Evolutionary conservation across 2,113 vertebrate species (phyloP).

Genomic region (Anoura caudifer): DNA sequence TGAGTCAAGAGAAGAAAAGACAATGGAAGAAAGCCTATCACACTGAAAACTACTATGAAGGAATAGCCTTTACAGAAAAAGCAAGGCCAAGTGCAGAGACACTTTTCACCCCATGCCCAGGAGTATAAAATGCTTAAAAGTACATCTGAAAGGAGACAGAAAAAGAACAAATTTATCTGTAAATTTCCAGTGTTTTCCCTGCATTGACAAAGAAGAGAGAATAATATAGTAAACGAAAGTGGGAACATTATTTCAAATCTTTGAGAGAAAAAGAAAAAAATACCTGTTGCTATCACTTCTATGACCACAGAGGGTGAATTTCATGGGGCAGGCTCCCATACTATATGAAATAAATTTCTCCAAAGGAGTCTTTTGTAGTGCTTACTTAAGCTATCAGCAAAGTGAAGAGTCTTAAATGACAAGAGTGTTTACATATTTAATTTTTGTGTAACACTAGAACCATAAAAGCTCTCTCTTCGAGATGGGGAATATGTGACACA

Average conservation of each 20-base stretch:
- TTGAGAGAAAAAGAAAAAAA: background rate
- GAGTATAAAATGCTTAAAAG: background rate
- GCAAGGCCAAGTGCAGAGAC: background rate
- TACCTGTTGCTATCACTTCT: conserved; percentile 30
- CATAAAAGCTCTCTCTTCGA: conserved; percentile 61
- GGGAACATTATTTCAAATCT: conserved; percentile 5
- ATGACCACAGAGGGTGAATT: conserved; percentile 36
- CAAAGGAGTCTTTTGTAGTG: conserved; percentile 60
- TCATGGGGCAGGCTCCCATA: conserved; percentile 23
- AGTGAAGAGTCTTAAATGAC: conserved; percentile 71
- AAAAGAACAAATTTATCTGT: background rate
- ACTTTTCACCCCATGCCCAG: background rate
- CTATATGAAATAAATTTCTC: conserved; percentile 66
- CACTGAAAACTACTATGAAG: background rate
- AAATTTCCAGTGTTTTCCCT: background rate
- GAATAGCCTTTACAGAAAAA: background rate
- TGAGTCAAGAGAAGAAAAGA: background rate
- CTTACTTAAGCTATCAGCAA: conserved; percentile 70
- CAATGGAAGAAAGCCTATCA: background rate
- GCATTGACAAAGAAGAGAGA: conserved; percentile 17
- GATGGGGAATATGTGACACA: conserved; percentile 67
- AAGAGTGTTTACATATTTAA: conserved; percentile 72
- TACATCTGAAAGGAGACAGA: background rate
- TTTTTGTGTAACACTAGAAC: conserved; percentile 71
- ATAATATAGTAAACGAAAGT: background rate